Evolutionary conservation across 2,797 vertebrate genomes (phyloP).

Genomic region (Hydrolagus colliei): DNA sequence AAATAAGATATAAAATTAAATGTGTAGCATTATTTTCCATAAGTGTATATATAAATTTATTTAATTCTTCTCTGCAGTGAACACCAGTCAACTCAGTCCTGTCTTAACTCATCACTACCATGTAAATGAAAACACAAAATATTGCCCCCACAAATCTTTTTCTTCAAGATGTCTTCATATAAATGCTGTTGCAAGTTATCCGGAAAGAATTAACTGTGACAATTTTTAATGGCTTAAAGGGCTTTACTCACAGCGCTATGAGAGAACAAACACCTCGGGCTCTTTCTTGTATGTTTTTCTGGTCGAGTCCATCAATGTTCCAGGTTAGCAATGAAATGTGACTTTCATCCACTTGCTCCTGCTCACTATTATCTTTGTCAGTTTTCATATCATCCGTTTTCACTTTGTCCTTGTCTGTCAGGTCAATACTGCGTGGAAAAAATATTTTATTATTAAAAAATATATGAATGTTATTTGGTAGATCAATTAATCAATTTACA

Average conservation of each 20-base stretch:
- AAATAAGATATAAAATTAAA: too few species aligned
- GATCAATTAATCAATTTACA: neutral
- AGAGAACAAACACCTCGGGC: conserved; percentile 76
- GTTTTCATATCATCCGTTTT: conserved; percentile 14
- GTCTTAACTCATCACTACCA: too few species aligned
- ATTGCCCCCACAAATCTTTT: neutral
- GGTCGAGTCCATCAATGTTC: conserved; percentile 88
- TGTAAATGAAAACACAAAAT: too few species aligned
- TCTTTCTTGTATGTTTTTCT: conserved; percentile 66
- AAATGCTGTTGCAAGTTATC: neutral
- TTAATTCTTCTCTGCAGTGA: too few species aligned
- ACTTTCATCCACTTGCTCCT: conserved; percentile 56
- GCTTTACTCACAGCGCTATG: conserved; percentile 69
- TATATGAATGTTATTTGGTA: neutral
- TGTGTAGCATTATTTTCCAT: too few species aligned
- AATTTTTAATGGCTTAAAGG: neutral
- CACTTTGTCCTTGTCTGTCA: conserved; percentile 66
- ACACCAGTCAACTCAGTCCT: too few species aligned
- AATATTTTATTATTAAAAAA: conserved; percentile 27
- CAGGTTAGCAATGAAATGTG: conserved; percentile 78
- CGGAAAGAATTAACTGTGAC: neutral
- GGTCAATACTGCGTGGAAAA: conserved; percentile 66
- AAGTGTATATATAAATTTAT: too few species aligned
- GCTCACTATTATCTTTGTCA: conserved; percentile 21
- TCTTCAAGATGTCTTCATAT: neutral